Evolutionary conservation across 2,113 vertebrate species (phyloP), one percentile per base, ranked within the genome.

Genomic region (Salminus brasiliensis): DNA sequence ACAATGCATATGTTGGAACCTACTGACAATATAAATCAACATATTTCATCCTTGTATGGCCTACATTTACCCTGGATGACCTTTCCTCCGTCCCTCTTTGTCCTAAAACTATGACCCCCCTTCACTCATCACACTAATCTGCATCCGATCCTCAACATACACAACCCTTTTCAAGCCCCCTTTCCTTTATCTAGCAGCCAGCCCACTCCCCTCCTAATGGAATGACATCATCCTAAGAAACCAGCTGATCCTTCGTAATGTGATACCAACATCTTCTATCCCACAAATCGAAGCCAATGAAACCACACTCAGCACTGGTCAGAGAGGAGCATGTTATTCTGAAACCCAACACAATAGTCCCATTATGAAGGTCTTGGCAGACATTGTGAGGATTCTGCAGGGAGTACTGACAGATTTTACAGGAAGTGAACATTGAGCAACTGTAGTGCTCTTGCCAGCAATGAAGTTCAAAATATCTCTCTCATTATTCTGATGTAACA

Each of bases 161-260:
- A 13, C 18, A n/a, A 10, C 18, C 16, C 32, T 4, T 12, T 25
- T 36, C 29, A 18, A 73, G 47, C 25, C 53, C 2, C 3, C 47
- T 34, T 66, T 29, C 36, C 9, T 55, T 74, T 25, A 62, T 11
- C 68, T 27, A 74, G 27, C 36, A 57, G 52, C 60, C 27, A 34
- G 21, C 32, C 12, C 30, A 23, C 41, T 80, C 55, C 30, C 66
- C 41, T 34, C 36, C 23, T 32, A 49, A 49, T 13, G 45, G 62
- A 34, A 84, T 84, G 74, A 84, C 72, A 78, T 78, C 82, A 84
- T 81, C 71, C 12, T 57, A 77, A 67, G 55, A 63, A 78, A 81
- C 71, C 83, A 79, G 79, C 83, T 84, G 83, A 84, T 73, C 74
- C 43, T 30, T 71, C n/a, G 65, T 79, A 84, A 84, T 59, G 27